phyloP scores from a whole-genome alignment of 1,140 invertebrate genomes.

The Tetraneura akinire region DNA sequence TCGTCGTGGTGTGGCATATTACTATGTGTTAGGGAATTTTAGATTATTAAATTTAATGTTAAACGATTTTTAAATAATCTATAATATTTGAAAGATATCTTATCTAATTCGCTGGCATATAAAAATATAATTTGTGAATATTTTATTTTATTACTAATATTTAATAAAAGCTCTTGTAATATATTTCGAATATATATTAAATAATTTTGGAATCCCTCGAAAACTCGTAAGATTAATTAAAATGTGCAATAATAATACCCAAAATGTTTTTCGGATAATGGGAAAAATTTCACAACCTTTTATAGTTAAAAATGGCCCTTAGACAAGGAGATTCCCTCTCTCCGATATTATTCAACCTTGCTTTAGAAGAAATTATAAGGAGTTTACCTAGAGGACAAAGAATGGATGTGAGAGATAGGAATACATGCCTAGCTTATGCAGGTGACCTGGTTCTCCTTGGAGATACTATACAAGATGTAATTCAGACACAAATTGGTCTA shows the following conservation, averaged over 20 bases:
- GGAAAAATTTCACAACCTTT: neutral
- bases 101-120: too few relatives aligned
- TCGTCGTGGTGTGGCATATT: too few relatives aligned
- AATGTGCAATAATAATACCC: neutral
- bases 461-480: neutral
- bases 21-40: too few relatives aligned
- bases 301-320: neutral
- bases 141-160: too few relatives aligned
- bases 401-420: neutral
- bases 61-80: too few relatives aligned
- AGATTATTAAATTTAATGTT: too few relatives aligned
- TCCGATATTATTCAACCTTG: neutral
- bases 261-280: neutral
- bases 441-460: neutral
- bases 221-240: constrained; percentile 17
- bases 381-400: constrained; percentile 2
- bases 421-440: constrained; percentile 9
- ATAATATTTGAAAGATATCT: too few relatives aligned
- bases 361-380: neutral
- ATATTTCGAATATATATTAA: too few relatives aligned
- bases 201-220: neutral
- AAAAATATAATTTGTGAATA: too few relatives aligned
- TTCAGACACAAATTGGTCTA: neutral
- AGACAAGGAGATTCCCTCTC: neutral
- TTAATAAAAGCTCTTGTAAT: too few relatives aligned